Evolutionary conservation across 2,113 vertebrate species (phyloP), one percentile per base, ranked within the genome.

Genomic region (Dolichotis patagonum): DNA sequence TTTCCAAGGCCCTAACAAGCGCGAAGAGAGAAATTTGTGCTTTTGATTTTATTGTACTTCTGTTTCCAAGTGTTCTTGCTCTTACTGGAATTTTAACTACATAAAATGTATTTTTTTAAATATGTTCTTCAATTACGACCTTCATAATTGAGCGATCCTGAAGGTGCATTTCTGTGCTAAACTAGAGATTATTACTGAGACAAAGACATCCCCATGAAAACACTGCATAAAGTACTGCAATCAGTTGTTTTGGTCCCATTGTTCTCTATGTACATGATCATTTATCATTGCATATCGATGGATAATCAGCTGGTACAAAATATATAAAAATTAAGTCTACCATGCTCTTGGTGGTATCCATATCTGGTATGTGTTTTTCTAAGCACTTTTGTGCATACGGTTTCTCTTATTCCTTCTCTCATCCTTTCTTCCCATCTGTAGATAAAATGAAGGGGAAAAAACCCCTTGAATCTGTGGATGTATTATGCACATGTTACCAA

Each of bases 361-460:
- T 11, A 85, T 73, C 3, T 84, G 30, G 16, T 95, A 30, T 81
- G 16, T 88, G 24, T 60, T 6, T 41, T 90, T 71, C 24, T 69
- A 85, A 86, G 58, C 32, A 60, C 75, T 89, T 73, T 90, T 58
- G 69, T 90, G 20, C 22, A 35, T 71, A 22, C 30, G 35, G 52
- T 56, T 94, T 85, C 9, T 73, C 35, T 38, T 71, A 54, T 19
- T 28, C 14, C 13, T 78, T 22, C 65, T 88, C 16, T 85, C 13
- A n/a, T 7, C 81, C 28, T 93, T 63, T 93, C 41, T 60, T 46
- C 5, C 4, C 67, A 1, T 71, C 12, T 65, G 13, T 65, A 62
- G 30, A 80, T 90, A 56, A 84, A 96, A 91, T 91, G 67, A 96
- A 38, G 35, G 35, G 12, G 73, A 13, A 32, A 91, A 83, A 73